These are phyloP conservation scores for Centruroides sculpturatus DNA, from an alignment of 1,140 invertebrate genomes.

Conservation along the genomic window DNA sequence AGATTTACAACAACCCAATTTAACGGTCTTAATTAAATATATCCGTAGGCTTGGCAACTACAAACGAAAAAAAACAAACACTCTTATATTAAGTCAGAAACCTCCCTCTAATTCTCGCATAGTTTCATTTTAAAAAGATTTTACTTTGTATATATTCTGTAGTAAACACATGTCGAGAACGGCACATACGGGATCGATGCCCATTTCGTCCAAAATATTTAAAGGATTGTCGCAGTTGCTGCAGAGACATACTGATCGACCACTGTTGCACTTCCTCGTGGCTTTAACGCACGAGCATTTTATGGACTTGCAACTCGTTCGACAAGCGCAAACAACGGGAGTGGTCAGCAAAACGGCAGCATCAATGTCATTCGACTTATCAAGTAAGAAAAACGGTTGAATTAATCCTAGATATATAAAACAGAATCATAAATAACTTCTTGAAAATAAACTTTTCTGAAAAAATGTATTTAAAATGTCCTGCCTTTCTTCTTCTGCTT, in stretches of 20 bases:
- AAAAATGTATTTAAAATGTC: too few relatives aligned
- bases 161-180: slow-evolving; percentile 7
- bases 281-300: slow-evolving; percentile 14
- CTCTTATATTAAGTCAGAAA: too few relatives aligned
- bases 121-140: too few relatives aligned
- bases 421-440: too few relatives aligned
- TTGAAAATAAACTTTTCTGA: too few relatives aligned
- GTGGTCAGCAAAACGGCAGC: too few relatives aligned
- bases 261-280: slow-evolving; percentile 5
- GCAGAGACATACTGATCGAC: slow-evolving; percentile 6
- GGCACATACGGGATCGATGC: slow-evolving; percentile 2
- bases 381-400: too few relatives aligned
- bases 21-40: neutral
- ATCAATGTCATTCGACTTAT: too few relatives aligned
- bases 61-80: neutral
- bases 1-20: slow-evolving; percentile 5
- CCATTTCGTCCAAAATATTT: slow-evolving; percentile 10
- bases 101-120: too few relatives aligned
- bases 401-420: too few relatives aligned
- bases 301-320: slow-evolving; percentile 8
- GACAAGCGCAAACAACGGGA: slow-evolving; percentile 8
- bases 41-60: neutral
- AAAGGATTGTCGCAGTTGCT: slow-evolving; percentile 12
- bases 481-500: too few relatives aligned
- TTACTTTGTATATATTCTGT: slow-evolving; percentile 12